Percentiles rank a stretch among this genome's conserved stretches.
Evolutionary conservation across 2,888 invertebrate species (phyloP).

Genomic region (Parnassius smintheus): DNA sequence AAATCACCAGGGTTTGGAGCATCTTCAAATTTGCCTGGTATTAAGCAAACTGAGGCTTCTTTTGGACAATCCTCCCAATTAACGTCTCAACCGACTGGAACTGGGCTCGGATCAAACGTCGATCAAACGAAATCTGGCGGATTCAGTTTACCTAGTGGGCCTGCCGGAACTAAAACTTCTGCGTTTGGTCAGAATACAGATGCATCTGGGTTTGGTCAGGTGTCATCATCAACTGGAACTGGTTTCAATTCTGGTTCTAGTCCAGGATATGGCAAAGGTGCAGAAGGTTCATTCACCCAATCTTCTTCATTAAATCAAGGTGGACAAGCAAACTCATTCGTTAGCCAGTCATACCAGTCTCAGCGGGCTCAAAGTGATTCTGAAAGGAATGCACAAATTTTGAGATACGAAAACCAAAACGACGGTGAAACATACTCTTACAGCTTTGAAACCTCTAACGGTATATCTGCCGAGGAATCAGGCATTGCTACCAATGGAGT

Average conservation of each 20-base stretch:
- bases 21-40: constrained; percentile 1
- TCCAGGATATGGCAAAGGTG: constrained; percentile 7
- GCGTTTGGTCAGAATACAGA: constrained; percentile 3
- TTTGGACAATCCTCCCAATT: constrained; percentile 18
- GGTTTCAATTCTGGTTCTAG: constrained; percentile 7
- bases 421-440: constrained; percentile 67
- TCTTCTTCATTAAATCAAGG: constrained; percentile 32
- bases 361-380: constrained; percentile 62
- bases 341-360: constrained; percentile 43
- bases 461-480: constrained; percentile 70
- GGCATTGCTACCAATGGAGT: constrained; percentile 71
- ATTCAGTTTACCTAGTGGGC: constrained; percentile 15
- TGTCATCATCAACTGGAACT: constrained; percentile 9
- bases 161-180: constrained; percentile 33
- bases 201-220: constrained; percentile 24
- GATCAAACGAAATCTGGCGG: not conserved
- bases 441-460: constrained; percentile 72
- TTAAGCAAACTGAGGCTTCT: not conserved
- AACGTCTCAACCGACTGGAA: constrained; percentile 18
- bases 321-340: constrained; percentile 30
- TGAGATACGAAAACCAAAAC: constrained; percentile 64
- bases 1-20: constrained; percentile 13
- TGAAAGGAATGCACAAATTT: constrained; percentile 62
- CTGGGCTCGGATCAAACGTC: constrained; percentile 9
- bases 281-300: constrained; percentile 15